phyloP scores from a whole-genome alignment of 2,888 invertebrate genomes.

The Drosophila testacea region DNA sequence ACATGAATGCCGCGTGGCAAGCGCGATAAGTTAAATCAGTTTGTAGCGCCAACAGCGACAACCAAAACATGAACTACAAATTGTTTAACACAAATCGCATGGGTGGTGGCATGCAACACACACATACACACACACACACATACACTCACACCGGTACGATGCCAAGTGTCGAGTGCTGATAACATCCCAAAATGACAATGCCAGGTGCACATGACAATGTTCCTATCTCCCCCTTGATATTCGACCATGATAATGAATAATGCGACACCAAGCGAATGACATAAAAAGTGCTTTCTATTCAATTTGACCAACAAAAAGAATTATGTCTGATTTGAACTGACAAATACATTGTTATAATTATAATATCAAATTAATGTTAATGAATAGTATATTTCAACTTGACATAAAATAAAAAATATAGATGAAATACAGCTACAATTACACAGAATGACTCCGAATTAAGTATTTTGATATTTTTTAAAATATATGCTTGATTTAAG shows the following conservation, averaged over 20 bases:
- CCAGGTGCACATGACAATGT: slow-evolving; percentile 20
- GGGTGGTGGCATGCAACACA: slow-evolving; percentile 17
- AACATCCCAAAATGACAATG: slow-evolving; percentile 31
- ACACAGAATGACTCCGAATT: no score
- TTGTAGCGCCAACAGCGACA: slow-evolving; percentile 57
- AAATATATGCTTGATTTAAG: no score
- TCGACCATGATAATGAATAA: slow-evolving; percentile 26
- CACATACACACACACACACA: no score
- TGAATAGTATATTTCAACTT: no score
- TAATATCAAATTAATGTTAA: no score
- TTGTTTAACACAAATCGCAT: slow-evolving; percentile 74
- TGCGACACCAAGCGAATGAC: slow-evolving; percentile 6
- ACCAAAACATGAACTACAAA: slow-evolving; percentile 73
- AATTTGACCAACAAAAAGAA: slow-evolving; percentile 6
- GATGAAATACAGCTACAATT: no score
- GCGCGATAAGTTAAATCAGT: slow-evolving; percentile 75
- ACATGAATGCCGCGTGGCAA: slow-evolving; percentile 62
- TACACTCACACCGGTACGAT: slow-evolving; percentile 8
- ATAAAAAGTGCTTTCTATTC: slow-evolving; percentile 23
- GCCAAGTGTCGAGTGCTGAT: slow-evolving; percentile 35
- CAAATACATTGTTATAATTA: background rate
- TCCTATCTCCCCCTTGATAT: background rate
- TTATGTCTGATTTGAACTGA: background rate
- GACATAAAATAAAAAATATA: no score
- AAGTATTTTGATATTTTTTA: no score